Base-by-base conservation (phyloP, 2,797 vertebrate genomes). In the Helostoma temminkii region DNA sequence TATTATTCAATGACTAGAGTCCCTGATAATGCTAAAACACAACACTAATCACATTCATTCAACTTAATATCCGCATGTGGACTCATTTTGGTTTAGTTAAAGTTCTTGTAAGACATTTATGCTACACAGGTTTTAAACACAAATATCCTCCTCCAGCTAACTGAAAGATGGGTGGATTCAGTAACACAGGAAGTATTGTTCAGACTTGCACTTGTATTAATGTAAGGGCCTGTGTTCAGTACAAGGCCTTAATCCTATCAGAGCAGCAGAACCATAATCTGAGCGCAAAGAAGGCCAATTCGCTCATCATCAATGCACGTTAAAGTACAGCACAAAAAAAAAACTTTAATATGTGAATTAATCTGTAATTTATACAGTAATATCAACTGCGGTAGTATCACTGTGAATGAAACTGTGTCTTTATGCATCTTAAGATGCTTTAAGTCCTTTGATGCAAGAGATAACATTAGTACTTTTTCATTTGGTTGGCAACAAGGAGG, bases 191-290 rank as follows among this genome's bases (percentile, higher is more conserved):
- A 16, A 5, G 12, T 28, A 22, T 2, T 50, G 30, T 25, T 30
- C n/a, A 62, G 0, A 2, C 56, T 21, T 30, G 3, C 7, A 45
- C 37, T 49, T 21, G 41, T n/a, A 19, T 28, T 71, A 34, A 49
- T 16, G 16, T 57, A 52, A 52, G 37, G 11, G 22, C 37, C 34
- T 8, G 24, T 43, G 66, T 52, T 26, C 32, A 34, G 25, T 9
- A 25, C 43, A 63, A 55, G 39, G 62, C 48, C 3, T 25, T 60
- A 64, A 67, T 71, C 43, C 43, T 46, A 36, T 63, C 24, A 59
- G 36, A 75, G 22, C 39, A 49, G 12, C 0, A 48, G 12, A 22
- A 21, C 19, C 9, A 14, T 25, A 32, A 45, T 30, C n/a, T 24
- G 24, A 50, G 43, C 10, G 34, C 5, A n/a, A 32, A 34, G 21